These are phyloP conservation scores for Tapirus indicus DNA, from an alignment of 2,797 vertebrate species.

Conservation along the genomic window DNA sequence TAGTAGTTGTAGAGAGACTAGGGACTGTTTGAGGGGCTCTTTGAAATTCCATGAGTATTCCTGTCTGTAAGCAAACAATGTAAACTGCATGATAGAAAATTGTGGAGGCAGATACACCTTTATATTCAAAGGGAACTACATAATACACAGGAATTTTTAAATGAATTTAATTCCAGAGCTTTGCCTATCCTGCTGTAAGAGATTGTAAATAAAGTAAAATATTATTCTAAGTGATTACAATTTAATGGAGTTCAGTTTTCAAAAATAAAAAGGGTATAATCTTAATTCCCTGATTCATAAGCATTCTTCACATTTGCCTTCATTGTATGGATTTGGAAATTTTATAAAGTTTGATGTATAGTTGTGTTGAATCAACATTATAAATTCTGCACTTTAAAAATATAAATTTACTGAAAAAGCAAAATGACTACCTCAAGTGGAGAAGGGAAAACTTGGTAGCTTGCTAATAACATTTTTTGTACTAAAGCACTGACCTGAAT, in stretches of 20 bases:
- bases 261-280: neutral
- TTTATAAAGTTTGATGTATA: neutral
- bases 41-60: neutral
- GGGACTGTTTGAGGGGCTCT: neutral
- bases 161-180: neutral
- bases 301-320: neutral
- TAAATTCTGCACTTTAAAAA: slow-evolving; percentile 28
- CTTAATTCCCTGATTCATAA: neutral
- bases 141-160: neutral
- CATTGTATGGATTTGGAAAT: neutral
- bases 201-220: neutral
- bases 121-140: neutral
- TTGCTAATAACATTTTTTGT: slow-evolving; percentile 61
- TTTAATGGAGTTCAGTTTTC: neutral
- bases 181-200: neutral
- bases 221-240: neutral
- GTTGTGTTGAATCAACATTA: neutral
- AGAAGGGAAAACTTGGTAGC: neutral
- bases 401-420: neutral
- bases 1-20: neutral
- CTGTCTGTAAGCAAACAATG: neutral
- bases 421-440: neutral
- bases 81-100: neutral
- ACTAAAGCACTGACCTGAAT: slow-evolving; percentile 71
- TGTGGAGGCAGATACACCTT: neutral